Percentiles rank a stretch among this genome's conserved stretches.
These are phyloP conservation scores for Cercopithecus mitis DNA, from an alignment of 2,797 vertebrate genomes.

Conservation along the genomic window DNA sequence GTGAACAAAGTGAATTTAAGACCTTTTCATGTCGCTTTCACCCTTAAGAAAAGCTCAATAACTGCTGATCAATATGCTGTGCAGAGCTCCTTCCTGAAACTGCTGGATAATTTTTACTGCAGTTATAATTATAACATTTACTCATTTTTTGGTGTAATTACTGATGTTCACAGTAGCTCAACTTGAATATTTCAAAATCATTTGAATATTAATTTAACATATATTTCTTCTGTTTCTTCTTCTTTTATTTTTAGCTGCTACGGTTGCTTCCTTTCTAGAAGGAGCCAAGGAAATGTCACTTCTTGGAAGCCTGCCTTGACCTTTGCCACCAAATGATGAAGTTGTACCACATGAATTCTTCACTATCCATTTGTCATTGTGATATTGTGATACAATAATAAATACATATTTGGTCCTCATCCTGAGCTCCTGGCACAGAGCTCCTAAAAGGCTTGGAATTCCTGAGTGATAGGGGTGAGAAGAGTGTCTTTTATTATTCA, in stretches of 20 bases:
- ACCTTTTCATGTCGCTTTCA: neutral
- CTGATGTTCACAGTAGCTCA: slow-evolving; percentile 74
- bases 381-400: neutral
- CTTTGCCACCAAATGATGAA: neutral
- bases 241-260: slow-evolving; percentile 74
- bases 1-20: slow-evolving; percentile 8
- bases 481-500: neutral
- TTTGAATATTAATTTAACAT: slow-evolving; percentile 80
- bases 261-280: slow-evolving; percentile 53
- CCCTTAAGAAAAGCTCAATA: slow-evolving; percentile 40
- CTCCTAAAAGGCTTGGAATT: neutral
- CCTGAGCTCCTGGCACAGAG: neutral
- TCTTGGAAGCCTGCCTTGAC: neutral
- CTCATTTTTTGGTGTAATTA: slow-evolving; percentile 80
- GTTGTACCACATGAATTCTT: neutral
- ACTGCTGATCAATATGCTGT: slow-evolving; percentile 72
- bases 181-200: slow-evolving; percentile 79
- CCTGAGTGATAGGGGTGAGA: neutral
- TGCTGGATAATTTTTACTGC: slow-evolving; percentile 79
- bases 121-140: slow-evolving; percentile 81
- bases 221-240: slow-evolving; percentile 69
- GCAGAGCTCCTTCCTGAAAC: slow-evolving; percentile 60
- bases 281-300: neutral
- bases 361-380: neutral
- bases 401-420: neutral